Base-by-base conservation (phyloP, 2,888 invertebrate genomes). In the Fragum fragum region DNA sequence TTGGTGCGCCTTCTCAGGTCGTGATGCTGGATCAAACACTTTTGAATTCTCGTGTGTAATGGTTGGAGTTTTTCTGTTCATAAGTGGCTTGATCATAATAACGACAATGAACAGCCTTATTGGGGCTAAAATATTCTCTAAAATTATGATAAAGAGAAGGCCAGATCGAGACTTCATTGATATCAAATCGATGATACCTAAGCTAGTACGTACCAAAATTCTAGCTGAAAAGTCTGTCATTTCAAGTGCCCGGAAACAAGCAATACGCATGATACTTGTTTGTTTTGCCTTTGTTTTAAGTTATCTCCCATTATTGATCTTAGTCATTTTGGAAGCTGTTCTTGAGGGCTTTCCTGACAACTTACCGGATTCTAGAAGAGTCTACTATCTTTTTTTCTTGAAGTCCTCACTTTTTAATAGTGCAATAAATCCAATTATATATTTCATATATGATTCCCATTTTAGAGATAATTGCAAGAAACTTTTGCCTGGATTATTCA, bases 351-450 rank as follows among this genome's bases (percentile, higher is more conserved):
- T 88, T 26, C 81, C 86, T 14, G 83, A 85, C 5, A 73, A 76
- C 21, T 47, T 89, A 68, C 53, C 78, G 1, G 79, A 83, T 39
- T 29, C 61, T 0, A 80, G 42, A 16, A 80, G 79, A 29, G 85
- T 81, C 0, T 81, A 75, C 1, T 87, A 88, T 61, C 81, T 81
- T 16, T 84, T 90, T 61, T 86, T 88, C 47, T 71, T 90, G 52
- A 72, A 88, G 2, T 88, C 88, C 1, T 89, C 88, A 32, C 88
- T 88, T 42, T 39, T 89, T n/a, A 88, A 88, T 71, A 86, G 88
- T 59, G 88, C 90, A 2, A 76, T 88, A 9, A 90, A 90, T 63
- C 90, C 90, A 0, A 72, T 91, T 28, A 88, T 91, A 29, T 91
- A 91, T 79, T 84, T 86, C 36, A 84, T 90, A 55, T 87, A 85